These are phyloP conservation scores for Epizoanthus stellaris DNA, from an alignment of 92 coral and sea anemone genomes.

Conservation along the genomic window DNA sequence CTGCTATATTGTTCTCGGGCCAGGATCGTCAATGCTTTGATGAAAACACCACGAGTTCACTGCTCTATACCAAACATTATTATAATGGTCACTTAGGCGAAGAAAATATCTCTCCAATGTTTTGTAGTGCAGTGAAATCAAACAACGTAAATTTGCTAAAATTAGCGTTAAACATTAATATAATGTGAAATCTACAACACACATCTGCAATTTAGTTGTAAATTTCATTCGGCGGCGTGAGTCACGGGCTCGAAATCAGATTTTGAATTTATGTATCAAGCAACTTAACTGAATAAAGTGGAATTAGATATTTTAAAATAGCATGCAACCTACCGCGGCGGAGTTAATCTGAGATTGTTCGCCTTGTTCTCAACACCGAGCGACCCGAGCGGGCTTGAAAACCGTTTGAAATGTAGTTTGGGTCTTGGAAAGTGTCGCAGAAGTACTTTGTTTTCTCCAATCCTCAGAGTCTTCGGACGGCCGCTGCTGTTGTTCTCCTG, in stretches of 20 bases:
- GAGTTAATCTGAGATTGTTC: constrained; percentile 75
- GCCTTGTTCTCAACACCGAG: constrained; percentile 71
- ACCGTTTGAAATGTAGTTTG: constrained; percentile 60
- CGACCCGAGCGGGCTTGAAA: constrained; percentile 66
- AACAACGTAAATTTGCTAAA: constrained; percentile 1
- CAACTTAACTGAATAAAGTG: background rate
- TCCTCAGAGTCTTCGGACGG: constrained; percentile 13
- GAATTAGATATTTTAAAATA: background rate
- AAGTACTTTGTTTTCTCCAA: constrained; percentile 16
- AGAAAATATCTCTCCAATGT: background rate
- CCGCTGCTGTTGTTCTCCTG: background rate
- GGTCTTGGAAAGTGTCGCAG: constrained; percentile 59
- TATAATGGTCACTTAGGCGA: background rate
- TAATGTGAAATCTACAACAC: background rate
- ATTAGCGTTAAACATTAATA: constrained; percentile 35
- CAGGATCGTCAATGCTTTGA: background rate
- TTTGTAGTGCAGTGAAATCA: constrained; percentile 10
- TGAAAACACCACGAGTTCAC: background rate
- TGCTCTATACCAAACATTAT: background rate
- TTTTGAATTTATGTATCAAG: background rate
- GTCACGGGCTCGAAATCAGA: background rate
- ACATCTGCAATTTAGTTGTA: constrained; percentile 10
- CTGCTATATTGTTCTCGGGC: too few species aligned
- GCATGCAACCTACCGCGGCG: constrained; percentile 32
- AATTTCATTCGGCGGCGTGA: background rate